phyloP scores from a whole-genome alignment of 53 echinoderm and acorn worm genomes.

The Arbacia lixula region DNA sequence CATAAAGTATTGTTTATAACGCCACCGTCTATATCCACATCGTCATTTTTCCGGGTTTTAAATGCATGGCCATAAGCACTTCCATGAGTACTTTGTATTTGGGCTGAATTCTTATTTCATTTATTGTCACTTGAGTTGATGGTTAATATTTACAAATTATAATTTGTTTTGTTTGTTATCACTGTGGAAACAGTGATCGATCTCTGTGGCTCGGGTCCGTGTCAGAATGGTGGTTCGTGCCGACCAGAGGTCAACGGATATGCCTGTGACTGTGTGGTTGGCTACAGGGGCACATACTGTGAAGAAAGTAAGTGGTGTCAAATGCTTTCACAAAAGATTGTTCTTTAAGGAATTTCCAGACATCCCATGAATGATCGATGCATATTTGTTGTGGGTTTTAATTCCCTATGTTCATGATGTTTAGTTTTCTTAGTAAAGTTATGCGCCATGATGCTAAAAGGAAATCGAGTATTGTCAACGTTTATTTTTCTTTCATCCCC shows the following conservation, averaged over 20 bases:
- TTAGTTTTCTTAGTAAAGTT: too few relatives aligned
- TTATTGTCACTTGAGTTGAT: background rate
- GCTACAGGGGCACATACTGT: slow-evolving; percentile 18
- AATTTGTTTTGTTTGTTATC: background rate
- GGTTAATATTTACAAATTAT: too few relatives aligned
- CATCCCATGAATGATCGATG: too few relatives aligned
- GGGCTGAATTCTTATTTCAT: background rate
- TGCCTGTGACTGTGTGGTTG: background rate
- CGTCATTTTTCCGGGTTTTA: background rate
- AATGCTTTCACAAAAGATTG: too few relatives aligned
- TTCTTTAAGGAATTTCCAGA: too few relatives aligned
- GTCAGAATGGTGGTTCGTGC: slow-evolving; percentile 18
- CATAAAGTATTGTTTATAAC: background rate
- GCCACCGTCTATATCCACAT: background rate
- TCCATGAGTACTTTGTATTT: background rate
- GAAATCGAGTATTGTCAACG: background rate
- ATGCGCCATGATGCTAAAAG: too few relatives aligned
- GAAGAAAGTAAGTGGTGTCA: background rate
- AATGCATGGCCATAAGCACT: background rate
- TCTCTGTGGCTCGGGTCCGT: background rate
- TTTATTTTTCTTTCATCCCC: background rate
- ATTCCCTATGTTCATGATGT: too few relatives aligned
- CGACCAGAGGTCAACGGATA: background rate
- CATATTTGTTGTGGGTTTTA: too few relatives aligned
- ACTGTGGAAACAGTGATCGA: background rate